Conservation (phyloP, 2,888 invertebrate genomes). For the Coronaproctus castanopsis region DNA sequence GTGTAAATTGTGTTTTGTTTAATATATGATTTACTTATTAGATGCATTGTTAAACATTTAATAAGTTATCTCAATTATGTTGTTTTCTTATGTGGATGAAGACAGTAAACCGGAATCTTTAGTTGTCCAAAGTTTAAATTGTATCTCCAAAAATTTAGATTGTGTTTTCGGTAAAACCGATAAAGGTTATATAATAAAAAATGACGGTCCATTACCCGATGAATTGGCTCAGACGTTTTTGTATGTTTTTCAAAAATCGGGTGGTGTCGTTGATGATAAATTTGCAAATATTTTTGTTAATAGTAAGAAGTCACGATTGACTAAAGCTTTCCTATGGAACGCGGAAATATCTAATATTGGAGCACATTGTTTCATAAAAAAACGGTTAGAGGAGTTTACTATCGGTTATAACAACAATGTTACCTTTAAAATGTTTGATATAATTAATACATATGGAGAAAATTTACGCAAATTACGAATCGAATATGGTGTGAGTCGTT, state of each 20-base stretch:
- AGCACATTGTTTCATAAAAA: slow-evolving; percentile 45
- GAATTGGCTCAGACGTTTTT: slow-evolving; percentile 52
- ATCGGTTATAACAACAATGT: slow-evolving; percentile 51
- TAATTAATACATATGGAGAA: slow-evolving; percentile 45
- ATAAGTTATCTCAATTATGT: too few species aligned
- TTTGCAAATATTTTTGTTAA: slow-evolving; percentile 13
- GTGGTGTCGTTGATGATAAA: slow-evolving; percentile 36
- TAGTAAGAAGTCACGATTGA: slow-evolving; percentile 5
- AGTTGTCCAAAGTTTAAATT: slow-evolving; percentile 40
- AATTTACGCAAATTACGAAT: slow-evolving; percentile 29
- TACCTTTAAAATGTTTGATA: slow-evolving; percentile 39
- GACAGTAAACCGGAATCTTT: slow-evolving; percentile 35
- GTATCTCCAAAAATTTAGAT: slow-evolving; percentile 39
- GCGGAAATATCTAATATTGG: slow-evolving; percentile 50
- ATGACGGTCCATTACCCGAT: slow-evolving; percentile 42
- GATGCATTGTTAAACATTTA: too few species aligned
- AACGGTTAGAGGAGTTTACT: slow-evolving; percentile 51
- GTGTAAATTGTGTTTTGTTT: too few species aligned
- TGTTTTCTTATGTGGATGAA: slow-evolving; percentile 11
- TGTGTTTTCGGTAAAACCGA: slow-evolving; percentile 33
- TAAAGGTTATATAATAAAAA: slow-evolving; percentile 32
- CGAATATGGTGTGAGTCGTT: neutral
- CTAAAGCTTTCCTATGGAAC: slow-evolving; percentile 32
- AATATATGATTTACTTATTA: too few species aligned
- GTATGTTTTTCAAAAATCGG: slow-evolving; percentile 33